Percentiles rank a stretch among this genome's conserved stretches.
phyloP scores from a whole-genome alignment of 2,797 vertebrate genomes.

The Bradypodion ventrale region DNA sequence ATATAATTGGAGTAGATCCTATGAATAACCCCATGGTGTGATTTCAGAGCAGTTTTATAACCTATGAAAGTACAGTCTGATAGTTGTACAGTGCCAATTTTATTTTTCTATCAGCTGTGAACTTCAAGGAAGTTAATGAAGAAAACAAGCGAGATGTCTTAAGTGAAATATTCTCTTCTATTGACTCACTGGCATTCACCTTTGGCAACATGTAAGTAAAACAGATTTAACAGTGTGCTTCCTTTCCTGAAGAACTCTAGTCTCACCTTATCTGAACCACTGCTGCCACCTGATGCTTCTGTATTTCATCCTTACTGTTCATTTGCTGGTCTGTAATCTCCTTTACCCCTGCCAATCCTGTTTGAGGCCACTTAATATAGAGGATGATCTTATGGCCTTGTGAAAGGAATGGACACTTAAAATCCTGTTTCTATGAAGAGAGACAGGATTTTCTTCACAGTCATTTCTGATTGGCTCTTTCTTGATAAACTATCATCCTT shows the following conservation, averaged over 20 bases:
- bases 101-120: slow-evolving; percentile 81
- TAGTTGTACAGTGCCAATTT: slow-evolving; percentile 18
- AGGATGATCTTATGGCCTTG: background rate
- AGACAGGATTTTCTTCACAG: no score
- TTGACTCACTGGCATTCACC: slow-evolving; percentile 95
- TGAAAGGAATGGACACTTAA: background rate
- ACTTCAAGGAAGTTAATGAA: slow-evolving; percentile 95
- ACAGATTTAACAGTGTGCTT: slow-evolving; percentile 4
- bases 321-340: slow-evolving; percentile 3
- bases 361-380: background rate
- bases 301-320: background rate
- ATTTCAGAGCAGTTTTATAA: slow-evolving; percentile 4
- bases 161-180: slow-evolving; percentile 90
- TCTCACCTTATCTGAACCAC: background rate
- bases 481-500: background rate
- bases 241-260: background rate
- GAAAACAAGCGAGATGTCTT: slow-evolving; percentile 92
- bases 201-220: slow-evolving; percentile 97
- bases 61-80: background rate
- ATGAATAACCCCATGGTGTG: background rate
- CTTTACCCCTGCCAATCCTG: background rate
- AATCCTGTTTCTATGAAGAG: background rate
- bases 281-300: background rate
- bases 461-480: background rate
- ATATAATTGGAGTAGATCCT: background rate